These are phyloP conservation scores for Panorpa germanica DNA, from an alignment of 2,888 invertebrate genomes.

Conservation along the genomic window DNA sequence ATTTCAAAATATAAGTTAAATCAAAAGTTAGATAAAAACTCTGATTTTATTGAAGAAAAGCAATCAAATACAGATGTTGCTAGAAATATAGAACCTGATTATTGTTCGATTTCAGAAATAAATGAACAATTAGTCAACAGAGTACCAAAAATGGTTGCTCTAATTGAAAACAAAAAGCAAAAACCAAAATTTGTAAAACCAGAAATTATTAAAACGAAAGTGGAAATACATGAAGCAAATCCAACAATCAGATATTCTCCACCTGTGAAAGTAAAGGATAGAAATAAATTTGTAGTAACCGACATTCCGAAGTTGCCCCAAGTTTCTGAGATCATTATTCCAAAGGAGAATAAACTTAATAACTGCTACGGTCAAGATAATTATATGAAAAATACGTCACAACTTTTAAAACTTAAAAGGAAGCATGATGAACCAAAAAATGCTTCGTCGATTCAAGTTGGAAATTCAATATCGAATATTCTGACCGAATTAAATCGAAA, in stretches of 20 bases:
- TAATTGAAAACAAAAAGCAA: neutral
- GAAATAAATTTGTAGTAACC: no score
- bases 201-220: no score
- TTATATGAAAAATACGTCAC: slow-evolving; percentile 13
- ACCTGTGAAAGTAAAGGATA: no score
- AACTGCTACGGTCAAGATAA: slow-evolving; percentile 14
- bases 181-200: no score
- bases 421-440: no score
- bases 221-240: no score
- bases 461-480: slow-evolving; percentile 38
- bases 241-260: no score
- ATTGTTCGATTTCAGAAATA: slow-evolving; percentile 60
- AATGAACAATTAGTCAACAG: slow-evolving; percentile 42
- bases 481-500: slow-evolving; percentile 33
- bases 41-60: slow-evolving; percentile 35
- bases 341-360: slow-evolving; percentile 33
- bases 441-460: slow-evolving; percentile 41
- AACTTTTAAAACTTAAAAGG: no score
- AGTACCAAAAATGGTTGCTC: slow-evolving; percentile 18
- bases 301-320: slow-evolving; percentile 58
- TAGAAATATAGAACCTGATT: slow-evolving; percentile 45
- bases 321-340: slow-evolving; percentile 54
- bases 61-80: slow-evolving; percentile 35
- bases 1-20: no score
- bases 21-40: no score